Percentiles rank a stretch among this genome's conserved stretches.
These are phyloP conservation scores for Trigoniulus corallinus DNA, from an alignment of 1,140 invertebrate genomes.

Conservation along the genomic window DNA sequence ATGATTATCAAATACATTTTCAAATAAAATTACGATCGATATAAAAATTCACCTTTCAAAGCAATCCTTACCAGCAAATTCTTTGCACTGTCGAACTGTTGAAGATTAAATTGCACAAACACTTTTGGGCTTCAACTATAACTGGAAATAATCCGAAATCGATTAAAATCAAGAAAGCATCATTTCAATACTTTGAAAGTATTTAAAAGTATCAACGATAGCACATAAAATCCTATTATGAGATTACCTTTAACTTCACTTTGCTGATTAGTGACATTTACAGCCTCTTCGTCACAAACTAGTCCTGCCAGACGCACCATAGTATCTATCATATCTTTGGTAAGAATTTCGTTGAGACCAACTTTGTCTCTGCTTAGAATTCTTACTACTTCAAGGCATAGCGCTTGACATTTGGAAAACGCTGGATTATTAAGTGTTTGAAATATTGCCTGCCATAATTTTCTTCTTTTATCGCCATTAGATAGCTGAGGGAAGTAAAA, in stretches of 20 bases:
- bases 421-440: too few species aligned
- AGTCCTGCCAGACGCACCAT: conserved; percentile 46
- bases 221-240: neutral
- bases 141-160: conserved; percentile 34
- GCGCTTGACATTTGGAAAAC: too few species aligned
- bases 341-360: conserved; percentile 47
- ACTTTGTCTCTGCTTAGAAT: conserved; percentile 45
- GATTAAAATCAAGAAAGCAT: neutral
- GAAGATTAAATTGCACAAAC: conserved; percentile 74
- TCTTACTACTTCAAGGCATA: conserved; percentile 16
- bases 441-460: too few species aligned
- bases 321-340: conserved; percentile 42
- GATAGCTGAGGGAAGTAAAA: too few species aligned
- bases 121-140: conserved; percentile 62
- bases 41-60: conserved; percentile 3
- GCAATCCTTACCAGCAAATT: conserved; percentile 34
- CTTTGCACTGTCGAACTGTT: conserved; percentile 52
- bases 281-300: conserved; percentile 19
- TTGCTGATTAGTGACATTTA: conserved; percentile 13
- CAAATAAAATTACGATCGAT: neutral
- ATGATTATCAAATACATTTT: conserved; percentile 1
- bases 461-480: too few species aligned
- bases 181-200: neutral
- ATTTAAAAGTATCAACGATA: neutral
- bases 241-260: conserved; percentile 11